These are phyloP conservation scores for Macrosteles quadrilineatus DNA, from an alignment of 1,140 invertebrate genomes.

Conservation along the genomic window DNA sequence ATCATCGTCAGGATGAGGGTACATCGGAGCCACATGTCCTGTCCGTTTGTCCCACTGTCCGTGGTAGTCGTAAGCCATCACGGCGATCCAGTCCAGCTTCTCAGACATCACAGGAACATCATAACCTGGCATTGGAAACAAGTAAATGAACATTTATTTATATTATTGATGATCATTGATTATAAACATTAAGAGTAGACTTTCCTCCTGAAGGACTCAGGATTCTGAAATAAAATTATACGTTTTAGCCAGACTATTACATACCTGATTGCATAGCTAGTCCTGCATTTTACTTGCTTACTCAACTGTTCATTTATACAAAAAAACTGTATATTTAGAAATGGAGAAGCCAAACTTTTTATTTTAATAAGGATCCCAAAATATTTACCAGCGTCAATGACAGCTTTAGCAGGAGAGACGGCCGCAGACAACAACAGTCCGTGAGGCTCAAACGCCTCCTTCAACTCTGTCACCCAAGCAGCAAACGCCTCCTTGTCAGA, in stretches of 20 bases:
- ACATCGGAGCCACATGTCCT: slow-evolving; percentile 84
- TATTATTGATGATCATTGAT: too few species aligned
- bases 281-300: too few species aligned
- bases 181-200: too few species aligned
- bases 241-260: too few species aligned
- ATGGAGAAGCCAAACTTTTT: too few species aligned
- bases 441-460: slow-evolving; percentile 66
- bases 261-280: not conserved
- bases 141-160: too few species aligned
- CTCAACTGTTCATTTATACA: too few species aligned
- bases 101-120: slow-evolving; percentile 68
- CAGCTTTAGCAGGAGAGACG: slow-evolving; percentile 78
- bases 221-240: too few species aligned
- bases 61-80: slow-evolving; percentile 91
- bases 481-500: slow-evolving; percentile 77
- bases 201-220: too few species aligned
- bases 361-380: too few species aligned
- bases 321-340: too few species aligned
- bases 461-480: slow-evolving; percentile 68
- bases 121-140: slow-evolving; percentile 59
- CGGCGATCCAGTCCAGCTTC: slow-evolving; percentile 83
- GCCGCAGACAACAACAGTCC: slow-evolving; percentile 76
- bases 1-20: slow-evolving; percentile 67
- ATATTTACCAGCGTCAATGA: slow-evolving; percentile 49
- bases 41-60: slow-evolving; percentile 90